phyloP scores from a whole-genome alignment of 2,888 invertebrate genomes.

The Alsophila aescularia region DNA sequence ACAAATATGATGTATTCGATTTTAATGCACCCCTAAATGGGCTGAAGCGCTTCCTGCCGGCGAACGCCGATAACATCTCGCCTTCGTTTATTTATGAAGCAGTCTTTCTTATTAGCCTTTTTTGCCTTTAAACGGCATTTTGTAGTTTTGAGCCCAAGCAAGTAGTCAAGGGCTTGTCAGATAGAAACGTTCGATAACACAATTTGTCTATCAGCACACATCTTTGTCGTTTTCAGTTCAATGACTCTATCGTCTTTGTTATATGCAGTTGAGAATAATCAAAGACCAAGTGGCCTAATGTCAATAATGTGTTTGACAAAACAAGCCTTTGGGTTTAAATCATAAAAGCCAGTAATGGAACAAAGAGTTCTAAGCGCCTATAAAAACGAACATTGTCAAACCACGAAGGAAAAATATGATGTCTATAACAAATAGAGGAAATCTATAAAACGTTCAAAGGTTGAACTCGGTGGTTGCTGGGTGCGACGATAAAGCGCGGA shows the following conservation, averaged over 20 bases:
- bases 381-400: conserved; percentile 70
- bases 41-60: conserved; percentile 82
- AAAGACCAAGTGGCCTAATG: too few species aligned
- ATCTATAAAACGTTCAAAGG: conserved; percentile 61
- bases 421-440: conserved; percentile 62
- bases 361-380: conserved; percentile 66
- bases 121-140: conserved; percentile 63
- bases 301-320: neutral
- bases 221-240: conserved; percentile 11
- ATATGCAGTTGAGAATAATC: too few species aligned
- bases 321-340: conserved; percentile 27
- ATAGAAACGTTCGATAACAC: conserved; percentile 59
- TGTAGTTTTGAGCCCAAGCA: conserved; percentile 70
- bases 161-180: conserved; percentile 68
- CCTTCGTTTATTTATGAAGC: conserved; percentile 75
- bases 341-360: conserved; percentile 39
- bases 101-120: conserved; percentile 57
- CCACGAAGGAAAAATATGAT: conserved; percentile 59
- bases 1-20: conserved; percentile 85
- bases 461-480: conserved; percentile 44
- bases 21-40: conserved; percentile 85
- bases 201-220: conserved; percentile 54
- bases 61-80: conserved; percentile 73
- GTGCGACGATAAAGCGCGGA: conserved; percentile 57
- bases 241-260: conserved; percentile 4